Evolutionary conservation across 2,113 vertebrate genomes (phyloP), one percentile per base, ranked within the genome.

Genomic region (Macquaria ambigua): DNA sequence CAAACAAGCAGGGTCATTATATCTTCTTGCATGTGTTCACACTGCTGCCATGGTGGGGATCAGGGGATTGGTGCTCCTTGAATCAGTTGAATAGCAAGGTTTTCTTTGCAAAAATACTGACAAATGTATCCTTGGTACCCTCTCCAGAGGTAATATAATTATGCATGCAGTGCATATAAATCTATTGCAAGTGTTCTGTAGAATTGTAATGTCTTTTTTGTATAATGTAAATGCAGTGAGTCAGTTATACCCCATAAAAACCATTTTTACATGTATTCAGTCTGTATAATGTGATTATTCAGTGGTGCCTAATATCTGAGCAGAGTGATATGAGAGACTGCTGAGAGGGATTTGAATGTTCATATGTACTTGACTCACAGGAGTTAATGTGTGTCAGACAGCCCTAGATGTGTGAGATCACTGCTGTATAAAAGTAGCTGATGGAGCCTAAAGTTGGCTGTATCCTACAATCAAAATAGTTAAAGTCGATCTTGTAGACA

Each of bases 321-420:
- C 66, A 41, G n/a, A 61, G 23, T 66, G 59, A 79, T 75, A 68
- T 62, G n/a, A 69, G 31, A 53, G 37, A 48, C 46, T 66, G 79
- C 72, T 80, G 39, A 67, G 64, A 89, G 76, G 77, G 61, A 66
- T 90, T 63, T 79, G 28, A 88, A 77, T 74, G 79, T 76, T 77
- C 41, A 72, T 82, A 53, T 84, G 53, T 55, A 61, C 82, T 77
- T 79, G 43, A 48, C 31, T 77, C 74, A 79, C 25, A 63, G 12
- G 34, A 58, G 46, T 61, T 83, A 52, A 83, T 46, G 55, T 70
- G 69, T 69, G 73, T 68, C 70, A 59, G 58, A 10, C 39, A 68
- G 46, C 66, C 39, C 67, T 23, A 31, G 31, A 72, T 69, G 64
- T 67, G 61, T 52, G 73, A 48, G 67, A 79, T 79, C 53, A 70